Evolutionary conservation across 2,888 invertebrate species (phyloP).

Genomic region (Melipona bicolor): DNA sequence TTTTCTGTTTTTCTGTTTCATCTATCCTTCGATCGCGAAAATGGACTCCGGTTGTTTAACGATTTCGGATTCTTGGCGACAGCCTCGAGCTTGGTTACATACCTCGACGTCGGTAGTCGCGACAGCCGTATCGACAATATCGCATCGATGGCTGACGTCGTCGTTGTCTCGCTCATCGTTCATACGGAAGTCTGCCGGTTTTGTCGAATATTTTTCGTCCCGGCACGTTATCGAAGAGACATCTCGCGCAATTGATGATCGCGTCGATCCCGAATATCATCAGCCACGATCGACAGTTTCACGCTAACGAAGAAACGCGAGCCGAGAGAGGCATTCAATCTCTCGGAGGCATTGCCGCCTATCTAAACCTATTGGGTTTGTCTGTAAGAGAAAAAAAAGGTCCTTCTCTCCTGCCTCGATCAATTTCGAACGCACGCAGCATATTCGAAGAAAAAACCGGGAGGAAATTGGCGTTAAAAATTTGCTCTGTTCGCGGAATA

Average conservation of each 20-base stretch:
- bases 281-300: neutral
- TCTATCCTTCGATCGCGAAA: neutral
- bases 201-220: conserved; percentile 1
- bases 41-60: conserved; percentile 9
- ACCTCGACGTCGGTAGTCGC: conserved; percentile 17
- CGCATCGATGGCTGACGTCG: conserved; percentile 12
- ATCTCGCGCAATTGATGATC: neutral
- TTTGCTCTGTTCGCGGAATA: conserved; percentile 20
- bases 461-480: conserved; percentile 6
- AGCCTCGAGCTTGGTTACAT: neutral
- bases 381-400: neutral
- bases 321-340: neutral
- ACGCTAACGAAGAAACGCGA: neutral
- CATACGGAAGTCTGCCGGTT: neutral
- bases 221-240: neutral
- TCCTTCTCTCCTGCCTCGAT: conserved; percentile 1
- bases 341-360: neutral
- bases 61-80: conserved; percentile 15
- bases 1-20: neutral
- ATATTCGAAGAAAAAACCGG: neutral
- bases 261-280: neutral
- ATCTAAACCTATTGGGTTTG: neutral
- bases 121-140: conserved; percentile 29
- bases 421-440: neutral
- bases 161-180: neutral